Percentiles rank a stretch among this genome's conserved stretches.
phyloP scores from a whole-genome alignment of 2,113 vertebrate species.

The Manacus vitellinus region DNA sequence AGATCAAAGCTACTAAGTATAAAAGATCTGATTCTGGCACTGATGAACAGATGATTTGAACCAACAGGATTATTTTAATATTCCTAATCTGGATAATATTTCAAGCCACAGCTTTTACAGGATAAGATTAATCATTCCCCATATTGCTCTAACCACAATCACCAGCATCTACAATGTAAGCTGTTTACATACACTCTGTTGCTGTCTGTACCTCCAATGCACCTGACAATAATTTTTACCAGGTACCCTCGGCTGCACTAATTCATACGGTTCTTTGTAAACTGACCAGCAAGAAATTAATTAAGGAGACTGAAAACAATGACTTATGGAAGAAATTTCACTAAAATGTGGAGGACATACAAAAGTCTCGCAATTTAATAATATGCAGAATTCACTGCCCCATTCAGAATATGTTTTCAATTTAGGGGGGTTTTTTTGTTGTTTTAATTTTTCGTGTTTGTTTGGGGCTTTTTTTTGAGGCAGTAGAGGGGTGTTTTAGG shows the following conservation, averaged over 20 bases:
- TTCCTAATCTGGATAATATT: neutral
- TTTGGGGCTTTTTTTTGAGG: neutral
- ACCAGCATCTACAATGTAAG: neutral
- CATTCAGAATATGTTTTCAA: neutral
- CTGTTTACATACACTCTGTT: neutral
- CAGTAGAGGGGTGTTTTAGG: neutral
- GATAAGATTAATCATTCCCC: neutral
- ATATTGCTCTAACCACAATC: neutral
- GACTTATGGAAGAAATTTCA: neutral
- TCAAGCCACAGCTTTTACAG: neutral
- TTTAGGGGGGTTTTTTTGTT: accelerated
- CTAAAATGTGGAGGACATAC: neutral
- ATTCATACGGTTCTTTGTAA: neutral
- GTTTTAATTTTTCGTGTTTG: neutral
- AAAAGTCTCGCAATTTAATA: neutral
- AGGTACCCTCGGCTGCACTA: neutral
- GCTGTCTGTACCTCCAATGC: neutral
- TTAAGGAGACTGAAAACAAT: neutral
- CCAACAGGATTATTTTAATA: neutral
- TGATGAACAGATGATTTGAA: neutral
- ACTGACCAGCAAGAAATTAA: neutral
- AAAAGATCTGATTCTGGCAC: neutral
- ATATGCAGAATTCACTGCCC: neutral
- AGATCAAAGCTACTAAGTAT: neutral
- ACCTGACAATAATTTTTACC: neutral